phyloP scores from a whole-genome alignment of 2,113 vertebrate species.

The Tauraco erythrolophus region DNA sequence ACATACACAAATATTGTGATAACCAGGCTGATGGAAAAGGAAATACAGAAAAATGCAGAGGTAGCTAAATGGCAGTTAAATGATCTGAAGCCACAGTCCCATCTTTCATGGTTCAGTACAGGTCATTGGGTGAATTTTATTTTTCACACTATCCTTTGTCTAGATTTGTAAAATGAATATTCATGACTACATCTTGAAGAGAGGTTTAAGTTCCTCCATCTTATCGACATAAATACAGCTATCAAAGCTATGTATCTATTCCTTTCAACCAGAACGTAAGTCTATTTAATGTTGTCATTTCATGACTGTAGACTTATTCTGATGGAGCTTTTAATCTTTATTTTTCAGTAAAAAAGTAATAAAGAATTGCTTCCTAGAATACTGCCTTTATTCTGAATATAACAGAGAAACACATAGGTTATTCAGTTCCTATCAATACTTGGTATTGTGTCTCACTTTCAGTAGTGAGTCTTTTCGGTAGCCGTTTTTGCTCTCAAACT shows the following conservation, averaged over 20 bases:
- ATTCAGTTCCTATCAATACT: neutral
- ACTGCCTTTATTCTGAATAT: neutral
- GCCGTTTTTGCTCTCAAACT: neutral
- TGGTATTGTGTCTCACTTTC: neutral
- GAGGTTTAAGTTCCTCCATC: neutral
- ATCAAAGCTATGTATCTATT: neutral
- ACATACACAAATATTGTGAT: conserved; percentile 20
- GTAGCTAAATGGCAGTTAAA: conserved; percentile 34
- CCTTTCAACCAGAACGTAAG: neutral
- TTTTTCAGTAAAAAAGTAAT: neutral
- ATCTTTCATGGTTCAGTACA: conserved; percentile 43
- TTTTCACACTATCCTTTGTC: neutral
- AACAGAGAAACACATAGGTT: neutral
- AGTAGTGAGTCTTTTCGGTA: neutral
- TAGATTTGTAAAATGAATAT: conserved; percentile 38
- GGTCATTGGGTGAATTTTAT: conserved; percentile 35
- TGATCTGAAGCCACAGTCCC: neutral
- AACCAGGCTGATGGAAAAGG: neutral
- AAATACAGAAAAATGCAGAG: conserved; percentile 12
- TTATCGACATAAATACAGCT: neutral
- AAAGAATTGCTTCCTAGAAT: neutral
- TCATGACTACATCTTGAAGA: neutral
- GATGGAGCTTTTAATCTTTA: neutral
- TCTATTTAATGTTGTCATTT: neutral
- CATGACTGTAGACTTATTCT: neutral